Evolutionary conservation across 1,140 invertebrate genomes (phyloP).

Genomic region (Sitophilus oryzae): DNA sequence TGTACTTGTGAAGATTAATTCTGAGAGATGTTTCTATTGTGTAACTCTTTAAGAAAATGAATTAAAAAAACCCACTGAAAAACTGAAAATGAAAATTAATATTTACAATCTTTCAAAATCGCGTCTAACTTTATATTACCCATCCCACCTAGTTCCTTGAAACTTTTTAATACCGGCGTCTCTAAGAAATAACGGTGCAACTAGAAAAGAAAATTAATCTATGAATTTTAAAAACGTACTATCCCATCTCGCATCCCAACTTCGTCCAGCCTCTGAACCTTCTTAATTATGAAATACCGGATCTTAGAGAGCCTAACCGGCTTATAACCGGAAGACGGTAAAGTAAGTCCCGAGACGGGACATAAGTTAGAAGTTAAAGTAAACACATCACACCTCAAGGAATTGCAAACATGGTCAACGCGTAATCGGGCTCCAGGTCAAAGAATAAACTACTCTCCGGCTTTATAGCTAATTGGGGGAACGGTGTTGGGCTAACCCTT

Average conservation of each 20-base stretch:
- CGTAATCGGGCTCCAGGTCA: constrained; percentile 23
- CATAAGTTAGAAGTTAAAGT: constrained; percentile 24
- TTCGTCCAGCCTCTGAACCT: background rate
- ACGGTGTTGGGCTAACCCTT: constrained; percentile 17
- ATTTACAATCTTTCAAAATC: too few species aligned
- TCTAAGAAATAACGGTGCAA: too few species aligned
- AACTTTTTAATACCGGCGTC: too few species aligned
- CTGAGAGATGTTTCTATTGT: too few species aligned
- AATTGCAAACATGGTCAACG: constrained; percentile 26
- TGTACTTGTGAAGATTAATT: too few species aligned
- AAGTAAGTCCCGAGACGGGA: constrained; percentile 10
- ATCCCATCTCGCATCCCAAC: background rate
- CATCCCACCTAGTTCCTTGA: too few species aligned
- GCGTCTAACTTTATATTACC: too few species aligned
- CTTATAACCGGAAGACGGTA: constrained; percentile 13
- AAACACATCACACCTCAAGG: constrained; percentile 24
- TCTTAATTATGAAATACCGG: constrained; percentile 18
- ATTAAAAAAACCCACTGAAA: too few species aligned
- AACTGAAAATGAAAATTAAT: too few species aligned
- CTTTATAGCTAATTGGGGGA: constrained; percentile 22
- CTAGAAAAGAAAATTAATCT: background rate
- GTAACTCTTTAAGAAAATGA: too few species aligned
- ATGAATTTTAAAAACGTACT: background rate
- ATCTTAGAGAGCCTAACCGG: constrained; percentile 7
- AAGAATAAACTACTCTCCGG: constrained; percentile 19